Conservation (phyloP, 2,888 invertebrate species). For the Melieria crassipennis region DNA sequence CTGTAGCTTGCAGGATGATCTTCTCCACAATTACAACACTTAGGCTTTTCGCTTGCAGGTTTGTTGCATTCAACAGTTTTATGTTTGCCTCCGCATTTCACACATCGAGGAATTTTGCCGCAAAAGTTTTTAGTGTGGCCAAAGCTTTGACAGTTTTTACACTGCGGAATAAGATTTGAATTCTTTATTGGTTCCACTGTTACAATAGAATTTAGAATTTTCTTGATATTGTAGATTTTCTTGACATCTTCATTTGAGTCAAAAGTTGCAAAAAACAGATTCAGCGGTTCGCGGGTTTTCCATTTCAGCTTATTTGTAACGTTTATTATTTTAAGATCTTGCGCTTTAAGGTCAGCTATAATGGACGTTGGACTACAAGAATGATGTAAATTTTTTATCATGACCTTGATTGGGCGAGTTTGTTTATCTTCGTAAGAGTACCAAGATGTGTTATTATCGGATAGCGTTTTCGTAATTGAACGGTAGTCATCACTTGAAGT, state of each 20-base stretch:
- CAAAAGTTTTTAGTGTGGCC: slow-evolving; percentile 31
- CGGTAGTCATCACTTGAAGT: slow-evolving; percentile 6
- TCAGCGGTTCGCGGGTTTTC: slow-evolving; percentile 8
- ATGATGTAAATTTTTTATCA: slow-evolving; percentile 23
- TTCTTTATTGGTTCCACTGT: slow-evolving; percentile 26
- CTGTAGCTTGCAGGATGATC: slow-evolving; percentile 23
- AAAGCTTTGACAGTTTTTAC: slow-evolving; percentile 27
- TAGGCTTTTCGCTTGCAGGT: slow-evolving; percentile 5
- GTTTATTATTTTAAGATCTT: slow-evolving; percentile 19
- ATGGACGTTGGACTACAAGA: slow-evolving; percentile 17
- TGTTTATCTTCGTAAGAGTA: slow-evolving; percentile 12
- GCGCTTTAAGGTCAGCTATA: slow-evolving; percentile 18
- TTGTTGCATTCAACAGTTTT: slow-evolving; percentile 17
- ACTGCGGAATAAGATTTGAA: slow-evolving; percentile 24
- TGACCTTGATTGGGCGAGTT: slow-evolving; percentile 1
- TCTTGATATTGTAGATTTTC: slow-evolving; percentile 19
- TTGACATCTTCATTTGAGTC: slow-evolving; percentile 21
- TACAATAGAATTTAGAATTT: slow-evolving; percentile 15
- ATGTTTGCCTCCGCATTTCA: slow-evolving; percentile 29
- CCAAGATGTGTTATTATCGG: not conserved
- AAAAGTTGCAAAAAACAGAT: slow-evolving; percentile 18
- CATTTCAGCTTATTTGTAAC: slow-evolving; percentile 15
- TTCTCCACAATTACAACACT: slow-evolving; percentile 31
- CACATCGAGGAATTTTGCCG: slow-evolving; percentile 18
- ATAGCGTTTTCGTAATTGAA: slow-evolving; percentile 10